Conservation (phyloP, 2,797 vertebrate genomes). For the Anabas testudineus region DNA sequence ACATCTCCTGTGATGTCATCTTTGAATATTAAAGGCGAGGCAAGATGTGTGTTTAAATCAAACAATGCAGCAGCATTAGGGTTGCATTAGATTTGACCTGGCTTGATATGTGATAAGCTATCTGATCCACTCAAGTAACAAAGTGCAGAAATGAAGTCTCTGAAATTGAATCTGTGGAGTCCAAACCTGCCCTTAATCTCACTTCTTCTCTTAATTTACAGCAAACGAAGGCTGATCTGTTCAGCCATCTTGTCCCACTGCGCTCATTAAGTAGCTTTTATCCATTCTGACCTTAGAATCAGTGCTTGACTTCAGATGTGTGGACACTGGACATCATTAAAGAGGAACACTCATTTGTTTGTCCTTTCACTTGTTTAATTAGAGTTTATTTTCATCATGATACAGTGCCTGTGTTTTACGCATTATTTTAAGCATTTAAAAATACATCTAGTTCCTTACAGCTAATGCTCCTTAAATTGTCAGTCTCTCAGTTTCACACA, state of each 20-base stretch:
- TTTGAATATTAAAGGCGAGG: background rate
- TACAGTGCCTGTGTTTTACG: background rate
- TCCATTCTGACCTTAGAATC: constrained; percentile 2
- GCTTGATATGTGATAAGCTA: background rate
- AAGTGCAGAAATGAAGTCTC: background rate
- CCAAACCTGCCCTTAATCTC: background rate
- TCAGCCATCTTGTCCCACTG: background rate
- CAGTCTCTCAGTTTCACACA: background rate
- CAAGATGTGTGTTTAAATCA: background rate
- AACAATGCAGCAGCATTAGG: too few species aligned
- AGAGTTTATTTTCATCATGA: background rate
- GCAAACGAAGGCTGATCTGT: background rate
- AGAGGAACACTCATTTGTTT: background rate
- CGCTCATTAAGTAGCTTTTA: background rate
- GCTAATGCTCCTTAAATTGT: background rate
- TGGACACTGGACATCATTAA: background rate
- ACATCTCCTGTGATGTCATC: background rate
- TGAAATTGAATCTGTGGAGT: background rate
- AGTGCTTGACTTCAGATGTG: background rate
- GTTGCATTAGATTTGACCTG: background rate
- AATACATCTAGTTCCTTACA: background rate
- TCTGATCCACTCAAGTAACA: background rate
- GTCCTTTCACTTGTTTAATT: background rate
- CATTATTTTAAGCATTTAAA: background rate
- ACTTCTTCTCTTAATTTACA: background rate